Evolutionary conservation across 2,113 vertebrate genomes (phyloP).

Genomic region (Rana temporaria): DNA sequence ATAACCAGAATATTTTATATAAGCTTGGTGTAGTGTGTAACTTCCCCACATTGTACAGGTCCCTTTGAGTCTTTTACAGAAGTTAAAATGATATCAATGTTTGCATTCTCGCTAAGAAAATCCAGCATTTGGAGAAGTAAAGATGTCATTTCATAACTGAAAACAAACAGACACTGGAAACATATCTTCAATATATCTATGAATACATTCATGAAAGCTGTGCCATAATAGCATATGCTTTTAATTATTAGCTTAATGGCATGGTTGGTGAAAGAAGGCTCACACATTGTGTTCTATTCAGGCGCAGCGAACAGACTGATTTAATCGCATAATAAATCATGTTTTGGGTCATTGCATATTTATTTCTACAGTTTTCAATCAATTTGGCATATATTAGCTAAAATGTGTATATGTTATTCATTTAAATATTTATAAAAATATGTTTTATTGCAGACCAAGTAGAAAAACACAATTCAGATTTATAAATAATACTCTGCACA

Average conservation of each 20-base stretch:
- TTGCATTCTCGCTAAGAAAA: too few species aligned
- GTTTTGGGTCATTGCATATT: conserved; percentile 5
- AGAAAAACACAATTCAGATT: too few species aligned
- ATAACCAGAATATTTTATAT: too few species aligned
- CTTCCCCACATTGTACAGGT: too few species aligned
- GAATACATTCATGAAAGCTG: not conserved
- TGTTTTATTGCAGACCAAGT: too few species aligned
- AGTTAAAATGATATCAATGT: too few species aligned
- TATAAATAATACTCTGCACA: too few species aligned
- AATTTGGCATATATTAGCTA: not conserved
- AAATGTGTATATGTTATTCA: not conserved
- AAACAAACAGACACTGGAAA: not conserved
- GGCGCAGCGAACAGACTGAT: not conserved
- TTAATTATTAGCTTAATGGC: conserved; percentile 24
- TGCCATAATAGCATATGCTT: not conserved
- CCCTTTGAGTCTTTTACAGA: too few species aligned
- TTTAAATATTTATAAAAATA: not conserved
- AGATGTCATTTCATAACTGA: too few species aligned
- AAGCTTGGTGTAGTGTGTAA: too few species aligned
- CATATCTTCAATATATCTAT: not conserved
- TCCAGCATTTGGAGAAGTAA: too few species aligned
- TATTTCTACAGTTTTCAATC: conserved; percentile 5
- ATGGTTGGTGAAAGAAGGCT: not conserved
- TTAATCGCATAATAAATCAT: conserved; percentile 1
- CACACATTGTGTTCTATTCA: not conserved